A percentile compares a stretch with the other conserved stretches of the same genome.
Evolutionary conservation across 2,113 vertebrate genomes (phyloP).

Genomic region (Crotalus horridus): DNA sequence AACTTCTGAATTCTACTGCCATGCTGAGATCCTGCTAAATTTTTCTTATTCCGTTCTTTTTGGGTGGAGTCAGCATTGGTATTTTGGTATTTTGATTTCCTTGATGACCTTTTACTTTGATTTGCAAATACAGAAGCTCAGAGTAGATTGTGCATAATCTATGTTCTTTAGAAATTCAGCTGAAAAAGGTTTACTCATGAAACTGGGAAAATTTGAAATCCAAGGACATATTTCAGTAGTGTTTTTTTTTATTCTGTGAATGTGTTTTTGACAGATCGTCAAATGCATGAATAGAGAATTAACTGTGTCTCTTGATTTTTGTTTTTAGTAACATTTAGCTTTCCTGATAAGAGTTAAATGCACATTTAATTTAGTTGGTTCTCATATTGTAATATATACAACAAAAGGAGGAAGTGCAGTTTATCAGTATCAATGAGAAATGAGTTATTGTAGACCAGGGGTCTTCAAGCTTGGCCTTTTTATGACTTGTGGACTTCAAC

Average conservation of each 20-base stretch:
- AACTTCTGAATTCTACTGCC: conserved; percentile 34
- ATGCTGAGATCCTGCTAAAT: conserved; percentile 1
- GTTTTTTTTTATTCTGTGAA: not conserved
- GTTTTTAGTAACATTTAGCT: not conserved
- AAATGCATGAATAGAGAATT: not conserved
- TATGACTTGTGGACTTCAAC: too few relatives aligned
- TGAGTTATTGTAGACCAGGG: not conserved
- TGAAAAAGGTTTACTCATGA: too few relatives aligned
- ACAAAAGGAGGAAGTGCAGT: not conserved
- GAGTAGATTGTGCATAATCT: too few relatives aligned
- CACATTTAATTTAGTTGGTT: not conserved
- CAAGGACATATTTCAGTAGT: not conserved
- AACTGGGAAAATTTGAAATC: conserved; percentile 1
- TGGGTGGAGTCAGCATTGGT: too few relatives aligned
- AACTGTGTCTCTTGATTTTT: not conserved
- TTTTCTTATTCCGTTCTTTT: conserved; percentile 22
- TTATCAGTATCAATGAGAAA: not conserved
- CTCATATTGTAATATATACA: not conserved
- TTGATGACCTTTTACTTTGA: too few relatives aligned
- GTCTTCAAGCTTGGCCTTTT: too few relatives aligned
- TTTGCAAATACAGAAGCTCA: too few relatives aligned
- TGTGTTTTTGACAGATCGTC: not conserved
- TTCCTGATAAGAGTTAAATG: not conserved
- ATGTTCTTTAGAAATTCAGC: too few relatives aligned
- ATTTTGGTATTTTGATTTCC: too few relatives aligned